These are phyloP conservation scores for Napeogenes inachia DNA, from an alignment of 2,888 invertebrate genomes.

Conservation along the genomic window DNA sequence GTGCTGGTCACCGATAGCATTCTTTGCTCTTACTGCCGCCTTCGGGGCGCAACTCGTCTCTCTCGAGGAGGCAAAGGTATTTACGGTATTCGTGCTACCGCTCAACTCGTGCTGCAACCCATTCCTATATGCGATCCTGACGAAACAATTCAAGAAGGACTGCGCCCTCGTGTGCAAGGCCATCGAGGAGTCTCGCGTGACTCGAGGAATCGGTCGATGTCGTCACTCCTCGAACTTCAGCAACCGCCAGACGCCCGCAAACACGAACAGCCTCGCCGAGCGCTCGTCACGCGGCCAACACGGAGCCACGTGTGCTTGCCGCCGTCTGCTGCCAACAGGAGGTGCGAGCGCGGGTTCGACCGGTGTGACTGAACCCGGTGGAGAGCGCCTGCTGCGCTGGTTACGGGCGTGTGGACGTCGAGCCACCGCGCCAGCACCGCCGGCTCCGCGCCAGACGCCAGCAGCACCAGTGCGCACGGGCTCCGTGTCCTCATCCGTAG, in stretches of 20 bases:
- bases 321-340: slow-evolving; percentile 84
- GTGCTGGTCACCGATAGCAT: slow-evolving; percentile 98
- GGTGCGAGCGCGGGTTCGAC: slow-evolving; percentile 81
- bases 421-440: slow-evolving; percentile 48
- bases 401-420: slow-evolving; percentile 60
- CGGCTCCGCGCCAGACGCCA: slow-evolving; percentile 45
- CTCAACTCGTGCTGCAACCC: slow-evolving; percentile 98
- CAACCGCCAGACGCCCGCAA: slow-evolving; percentile 90
- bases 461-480: slow-evolving; percentile 48
- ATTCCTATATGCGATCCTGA: slow-evolving; percentile 97
- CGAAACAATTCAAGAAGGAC: slow-evolving; percentile 98
- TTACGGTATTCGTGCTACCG: slow-evolving; percentile 96
- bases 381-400: slow-evolving; percentile 62
- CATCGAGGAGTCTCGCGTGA: slow-evolving; percentile 95
- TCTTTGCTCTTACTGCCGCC: slow-evolving; percentile 95
- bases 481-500: slow-evolving; percentile 88
- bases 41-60: slow-evolving; percentile 94
- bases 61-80: slow-evolving; percentile 96
- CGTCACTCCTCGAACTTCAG: slow-evolving; percentile 92
- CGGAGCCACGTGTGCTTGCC: slow-evolving; percentile 76
- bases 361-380: slow-evolving; percentile 61
- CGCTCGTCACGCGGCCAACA: slow-evolving; percentile 86
- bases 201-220: slow-evolving; percentile 90
- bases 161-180: slow-evolving; percentile 97
- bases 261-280: slow-evolving; percentile 90